These are phyloP conservation scores for Corvus moneduloides DNA, from an alignment of 2,113 vertebrate species.

Conservation along the genomic window DNA sequence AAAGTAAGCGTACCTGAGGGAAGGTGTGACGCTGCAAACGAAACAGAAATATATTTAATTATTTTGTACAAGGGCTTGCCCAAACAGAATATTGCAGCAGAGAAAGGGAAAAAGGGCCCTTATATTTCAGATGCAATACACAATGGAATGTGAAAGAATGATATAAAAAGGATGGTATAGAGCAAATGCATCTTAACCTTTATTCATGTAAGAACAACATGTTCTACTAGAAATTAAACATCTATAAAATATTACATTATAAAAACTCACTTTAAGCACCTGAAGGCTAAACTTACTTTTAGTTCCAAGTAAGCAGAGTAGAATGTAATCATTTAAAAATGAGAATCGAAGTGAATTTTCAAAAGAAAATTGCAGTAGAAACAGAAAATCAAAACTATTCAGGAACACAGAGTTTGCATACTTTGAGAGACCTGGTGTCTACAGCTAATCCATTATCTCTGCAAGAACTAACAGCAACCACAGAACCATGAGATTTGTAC, in stretches of 20 bases:
- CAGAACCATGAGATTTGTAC: neutral
- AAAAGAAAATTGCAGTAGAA: neutral
- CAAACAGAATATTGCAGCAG: neutral
- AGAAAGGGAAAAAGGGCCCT: neutral
- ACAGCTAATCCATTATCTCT: neutral
- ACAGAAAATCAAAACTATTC: neutral
- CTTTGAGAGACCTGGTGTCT: neutral
- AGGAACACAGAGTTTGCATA: neutral
- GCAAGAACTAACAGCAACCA: neutral
- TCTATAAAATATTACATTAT: neutral
- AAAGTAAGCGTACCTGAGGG: conserved; percentile 31
- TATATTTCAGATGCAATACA: neutral
- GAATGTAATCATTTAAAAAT: neutral
- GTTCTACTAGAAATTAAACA: neutral
- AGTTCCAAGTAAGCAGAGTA: neutral
- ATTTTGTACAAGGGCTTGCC: neutral
- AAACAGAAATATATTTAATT: neutral
- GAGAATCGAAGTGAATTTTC: neutral
- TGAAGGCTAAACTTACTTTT: neutral
- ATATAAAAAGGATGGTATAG: neutral
- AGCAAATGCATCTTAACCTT: neutral
- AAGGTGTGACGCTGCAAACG: conserved; percentile 50
- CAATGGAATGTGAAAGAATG: neutral
- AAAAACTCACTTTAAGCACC: neutral
- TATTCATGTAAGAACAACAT: neutral